Percentiles rank a stretch among this genome's conserved stretches.
Conservation (phyloP, 2,113 vertebrate genomes). For the Arvicanthis niloticus region DNA sequence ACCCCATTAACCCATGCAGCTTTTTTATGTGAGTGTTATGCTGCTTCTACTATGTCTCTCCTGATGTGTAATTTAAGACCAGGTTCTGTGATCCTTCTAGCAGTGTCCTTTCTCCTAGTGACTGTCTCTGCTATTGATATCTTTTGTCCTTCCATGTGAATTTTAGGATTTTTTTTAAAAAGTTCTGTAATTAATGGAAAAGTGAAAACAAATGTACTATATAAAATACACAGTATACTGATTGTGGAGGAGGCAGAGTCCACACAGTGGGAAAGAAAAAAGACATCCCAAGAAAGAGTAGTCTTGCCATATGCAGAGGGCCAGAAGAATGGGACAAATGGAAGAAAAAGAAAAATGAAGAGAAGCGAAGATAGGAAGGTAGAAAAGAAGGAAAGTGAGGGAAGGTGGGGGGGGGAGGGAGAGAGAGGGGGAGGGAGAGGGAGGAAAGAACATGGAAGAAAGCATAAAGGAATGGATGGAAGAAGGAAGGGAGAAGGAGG, state of each 20-base stretch:
- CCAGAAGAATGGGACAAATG: neutral
- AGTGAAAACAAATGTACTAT: neutral
- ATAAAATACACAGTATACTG: neutral
- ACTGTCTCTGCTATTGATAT: neutral
- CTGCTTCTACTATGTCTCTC: too few relatives aligned
- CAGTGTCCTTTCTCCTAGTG: neutral
- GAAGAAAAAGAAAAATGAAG: neutral
- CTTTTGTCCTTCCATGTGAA: neutral
- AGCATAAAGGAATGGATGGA: too few relatives aligned
- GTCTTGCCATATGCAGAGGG: neutral
- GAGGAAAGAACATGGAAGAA: too few relatives aligned
- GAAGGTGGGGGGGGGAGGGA: neutral
- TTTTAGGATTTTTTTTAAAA: neutral
- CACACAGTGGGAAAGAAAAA: neutral
- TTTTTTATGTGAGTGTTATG: neutral
- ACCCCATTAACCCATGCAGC: neutral
- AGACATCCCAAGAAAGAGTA: neutral
- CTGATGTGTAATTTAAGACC: neutral
- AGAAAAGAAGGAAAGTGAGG: neutral
- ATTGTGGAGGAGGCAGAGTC: too few relatives aligned
- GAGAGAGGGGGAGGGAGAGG: neutral
- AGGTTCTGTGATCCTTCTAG: neutral
- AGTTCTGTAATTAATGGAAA: neutral
- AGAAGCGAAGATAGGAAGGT: neutral
- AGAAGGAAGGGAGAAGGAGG: too few relatives aligned